Evolutionary conservation across 2,888 invertebrate genomes (phyloP).

Genomic region (Ormyrus labotus): DNA sequence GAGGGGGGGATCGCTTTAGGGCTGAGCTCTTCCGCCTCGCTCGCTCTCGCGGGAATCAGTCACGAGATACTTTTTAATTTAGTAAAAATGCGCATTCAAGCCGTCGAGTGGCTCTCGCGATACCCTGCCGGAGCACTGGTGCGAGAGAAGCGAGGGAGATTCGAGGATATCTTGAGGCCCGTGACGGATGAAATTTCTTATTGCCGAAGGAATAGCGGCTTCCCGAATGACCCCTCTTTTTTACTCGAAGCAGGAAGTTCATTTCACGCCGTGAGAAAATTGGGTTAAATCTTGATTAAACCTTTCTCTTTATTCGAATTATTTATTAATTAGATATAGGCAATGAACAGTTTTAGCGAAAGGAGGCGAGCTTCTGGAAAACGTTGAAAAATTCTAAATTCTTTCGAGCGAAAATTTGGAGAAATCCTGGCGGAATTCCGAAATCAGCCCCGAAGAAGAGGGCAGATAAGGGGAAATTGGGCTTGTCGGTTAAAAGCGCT

Average conservation of each 20-base stretch:
- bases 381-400: neutral
- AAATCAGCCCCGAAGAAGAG: neutral
- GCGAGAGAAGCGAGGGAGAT: neutral
- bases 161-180: conserved; percentile 13
- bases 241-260: neutral
- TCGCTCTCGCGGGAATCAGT: conserved; percentile 59
- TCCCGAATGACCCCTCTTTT: neutral
- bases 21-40: conserved; percentile 62
- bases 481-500: conserved; percentile 4
- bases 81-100: conserved; percentile 75
- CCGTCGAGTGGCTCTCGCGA: conserved; percentile 61
- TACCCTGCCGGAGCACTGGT: neutral
- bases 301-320: neutral
- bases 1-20: conserved; percentile 62
- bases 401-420: conserved; percentile 18
- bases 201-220: neutral
- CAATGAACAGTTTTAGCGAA: too few species aligned
- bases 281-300: neutral
- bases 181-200: conserved; percentile 31
- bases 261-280: neutral
- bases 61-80: conserved; percentile 76
- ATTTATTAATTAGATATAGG: neutral
- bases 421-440: neutral
- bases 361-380: neutral
- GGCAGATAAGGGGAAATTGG: conserved; percentile 36